A percentile compares a stretch with the other conserved stretches of the same genome.
Evolutionary conservation across 2,888 invertebrate genomes (phyloP).

Genomic region (Agonopterix alstromeriana): DNA sequence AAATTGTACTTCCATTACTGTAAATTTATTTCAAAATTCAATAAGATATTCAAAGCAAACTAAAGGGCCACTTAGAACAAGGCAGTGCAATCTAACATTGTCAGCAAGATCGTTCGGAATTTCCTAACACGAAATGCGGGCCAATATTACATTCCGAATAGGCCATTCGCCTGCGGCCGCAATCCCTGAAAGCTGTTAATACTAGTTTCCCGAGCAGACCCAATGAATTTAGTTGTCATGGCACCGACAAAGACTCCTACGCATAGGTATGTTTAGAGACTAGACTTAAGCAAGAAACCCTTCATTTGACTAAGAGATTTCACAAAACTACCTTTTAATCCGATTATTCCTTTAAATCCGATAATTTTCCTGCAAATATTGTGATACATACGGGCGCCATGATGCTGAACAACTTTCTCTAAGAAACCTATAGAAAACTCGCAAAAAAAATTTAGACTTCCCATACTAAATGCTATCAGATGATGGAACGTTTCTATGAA

Average conservation of each 20-base stretch:
- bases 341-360: no score
- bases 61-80: conserved; percentile 1
- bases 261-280: conserved; percentile 15
- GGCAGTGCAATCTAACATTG: background rate
- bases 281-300: background rate
- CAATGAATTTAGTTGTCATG: conserved; percentile 44
- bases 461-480: no score
- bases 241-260: conserved; percentile 33
- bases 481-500: no score
- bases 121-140: conserved; percentile 13
- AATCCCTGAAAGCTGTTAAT: conserved; percentile 12
- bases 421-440: no score
- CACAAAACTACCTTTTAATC: no score
- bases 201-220: conserved; percentile 16
- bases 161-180: conserved; percentile 24
- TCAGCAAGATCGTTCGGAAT: conserved; percentile 1
- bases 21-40: no score
- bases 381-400: no score
- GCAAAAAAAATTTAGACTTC: no score
- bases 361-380: no score
- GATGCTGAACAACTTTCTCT: no score
- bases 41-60: background rate
- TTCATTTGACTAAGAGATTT: no score
- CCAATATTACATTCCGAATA: conserved; percentile 25
- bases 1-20: no score